Base-by-base conservation (phyloP, 1,140 invertebrate species). In the Magallana gigas region DNA sequence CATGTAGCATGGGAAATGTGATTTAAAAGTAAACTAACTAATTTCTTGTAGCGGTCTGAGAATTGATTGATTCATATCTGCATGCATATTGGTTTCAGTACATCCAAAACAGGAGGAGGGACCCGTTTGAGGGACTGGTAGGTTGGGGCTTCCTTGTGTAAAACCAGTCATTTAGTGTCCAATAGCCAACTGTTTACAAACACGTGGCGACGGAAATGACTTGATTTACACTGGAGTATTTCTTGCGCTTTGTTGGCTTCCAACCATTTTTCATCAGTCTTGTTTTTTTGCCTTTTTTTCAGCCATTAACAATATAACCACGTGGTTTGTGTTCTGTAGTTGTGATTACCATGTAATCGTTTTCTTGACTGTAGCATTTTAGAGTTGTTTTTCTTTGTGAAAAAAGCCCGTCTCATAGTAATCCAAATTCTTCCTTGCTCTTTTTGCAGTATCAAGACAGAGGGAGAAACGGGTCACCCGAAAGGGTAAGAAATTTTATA, bases 381-480 rank as follows among this genome's bases (percentile, higher is more conserved):
- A 36, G 68, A 76, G 23, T 12, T 12, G 9, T 76, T 12, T 29
- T 1, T 11, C 9, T 48, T 48, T 48, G 36, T 48, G 3, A 48
- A 48, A 5, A 48, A 48, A 48, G 36, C 36, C 36, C 2, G 36
- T 48, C 36, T 48, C 5, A 48, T 4, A 48, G 36, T 48, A 48
- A 48, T 48, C 2, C 36, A 48, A 48, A 48, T 48, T 48, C 36
- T 48, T 48, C 36, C 18, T 76, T 11, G 29, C 36, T 12, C 14
- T 58, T 56, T n/a, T 58, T 83, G 14, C 48, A 57, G 81, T 58
- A 83, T n/a, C 57, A 16, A 18, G 81, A 83, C 9, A 83, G 81
- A 83, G 81, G 81, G 57, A 57, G 36, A 16, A 83, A 83, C 48
- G 81, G 81, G n/a, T 83, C 81, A 8, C 81, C 81, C 56, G 81